Percentiles rank a stretch among this genome's conserved stretches.
Evolutionary conservation across 2,113 vertebrate species (phyloP).

Genomic region (Chaetops frenatus): DNA sequence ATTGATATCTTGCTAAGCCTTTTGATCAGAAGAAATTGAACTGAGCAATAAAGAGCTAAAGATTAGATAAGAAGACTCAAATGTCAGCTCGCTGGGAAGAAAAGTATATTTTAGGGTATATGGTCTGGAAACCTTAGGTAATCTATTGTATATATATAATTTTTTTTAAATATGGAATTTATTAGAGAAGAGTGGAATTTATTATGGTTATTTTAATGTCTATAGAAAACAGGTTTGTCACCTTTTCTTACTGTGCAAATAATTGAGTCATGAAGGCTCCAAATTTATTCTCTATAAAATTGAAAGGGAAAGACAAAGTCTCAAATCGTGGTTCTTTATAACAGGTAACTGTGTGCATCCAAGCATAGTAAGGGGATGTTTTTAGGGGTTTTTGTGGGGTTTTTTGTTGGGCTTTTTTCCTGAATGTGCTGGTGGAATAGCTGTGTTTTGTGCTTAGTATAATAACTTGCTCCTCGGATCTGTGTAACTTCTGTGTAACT

Average conservation of each 20-base stretch:
- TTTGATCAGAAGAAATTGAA: not conserved
- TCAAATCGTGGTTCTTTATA: not conserved
- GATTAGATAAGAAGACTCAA: not conserved
- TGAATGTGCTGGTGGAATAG: not conserved
- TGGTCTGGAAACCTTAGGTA: not conserved
- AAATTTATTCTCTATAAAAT: not conserved
- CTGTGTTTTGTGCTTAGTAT: not conserved
- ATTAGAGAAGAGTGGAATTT: not conserved
- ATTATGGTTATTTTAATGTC: not conserved
- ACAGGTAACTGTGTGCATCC: not conserved
- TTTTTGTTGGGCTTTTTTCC: not conserved
- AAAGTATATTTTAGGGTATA: not conserved
- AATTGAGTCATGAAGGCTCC: not conserved
- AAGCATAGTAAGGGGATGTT: accelerated
- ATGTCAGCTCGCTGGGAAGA: not conserved
- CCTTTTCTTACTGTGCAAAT: not conserved
- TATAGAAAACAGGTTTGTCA: not conserved
- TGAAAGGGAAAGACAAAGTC: not conserved
- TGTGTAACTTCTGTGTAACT: not conserved
- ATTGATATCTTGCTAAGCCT: not conserved
- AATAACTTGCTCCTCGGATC: not conserved
- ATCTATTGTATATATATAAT: not conserved
- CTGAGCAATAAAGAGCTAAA: not conserved
- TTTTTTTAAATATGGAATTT: not conserved
- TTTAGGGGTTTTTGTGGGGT: accelerated